Evolutionary conservation across 2,113 vertebrate species (phyloP), one percentile per base, ranked within the genome.

Genomic region (Beaufortia kweichowensis): DNA sequence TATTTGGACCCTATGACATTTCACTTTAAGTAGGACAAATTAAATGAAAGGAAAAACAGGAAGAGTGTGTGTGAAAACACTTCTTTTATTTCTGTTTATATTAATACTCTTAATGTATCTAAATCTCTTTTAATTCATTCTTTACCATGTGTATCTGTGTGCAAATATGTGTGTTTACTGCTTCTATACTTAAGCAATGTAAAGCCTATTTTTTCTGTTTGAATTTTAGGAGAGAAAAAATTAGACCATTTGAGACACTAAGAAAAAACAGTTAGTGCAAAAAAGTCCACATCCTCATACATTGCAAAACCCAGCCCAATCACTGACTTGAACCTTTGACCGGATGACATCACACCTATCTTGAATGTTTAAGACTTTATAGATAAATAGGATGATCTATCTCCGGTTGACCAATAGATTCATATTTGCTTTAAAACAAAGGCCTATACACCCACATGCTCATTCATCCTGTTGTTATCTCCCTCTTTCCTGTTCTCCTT

Each of bases 1-100:
- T 75, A 75, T 63, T 78, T 69, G 75, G 70, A 48, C 66, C 24
- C 43, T 12, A 63, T 41, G n/a, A 70, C 56, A 69, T 28, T 57
- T 75, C 39, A 61, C 65, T 75, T 82, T 59, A 82, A 79, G 65
- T 82, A 33, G 76, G 76, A 79, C 80, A 77, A 15, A 56, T 23
- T 71, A 53, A 39, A 76, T 62, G 43, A 29, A 63, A 14, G 23
- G 21, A 48, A 53, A 60, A 60, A 60, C 15, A 77, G 41, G 55
- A 61, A 28, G 21, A 55, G 60, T 15, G 57, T 41, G 46, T 26
- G 15, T 24, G n/a, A 55, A 29, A 35, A 35, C 3, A 5, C 9
- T 35, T 35, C 33, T 7, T 35, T 35, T 35, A 35, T 35, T 35
- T 35, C 9, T 35, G 3, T 35, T 1, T 7, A 35, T 35, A 9